Conservation (phyloP, 1,140 invertebrate genomes). For the Oppia nitens region DNA sequence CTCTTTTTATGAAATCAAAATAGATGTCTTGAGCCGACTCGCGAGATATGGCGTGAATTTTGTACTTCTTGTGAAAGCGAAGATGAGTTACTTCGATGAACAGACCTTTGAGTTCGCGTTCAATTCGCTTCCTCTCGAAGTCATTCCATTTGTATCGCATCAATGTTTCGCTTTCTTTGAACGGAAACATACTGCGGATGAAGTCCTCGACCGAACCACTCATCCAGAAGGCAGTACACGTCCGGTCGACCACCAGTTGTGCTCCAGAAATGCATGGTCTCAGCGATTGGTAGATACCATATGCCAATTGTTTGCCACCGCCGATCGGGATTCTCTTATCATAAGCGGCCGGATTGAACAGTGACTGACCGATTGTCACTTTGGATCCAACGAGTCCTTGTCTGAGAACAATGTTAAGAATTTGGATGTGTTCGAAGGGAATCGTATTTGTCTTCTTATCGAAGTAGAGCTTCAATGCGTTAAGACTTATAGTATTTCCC, state of each 20-base stretch:
- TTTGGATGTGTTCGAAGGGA: background rate
- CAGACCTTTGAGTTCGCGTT: conserved; percentile 17
- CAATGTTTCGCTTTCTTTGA: background rate
- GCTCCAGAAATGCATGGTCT: conserved; percentile 3
- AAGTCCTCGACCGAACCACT: background rate
- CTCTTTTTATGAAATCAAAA: conserved; percentile 14
- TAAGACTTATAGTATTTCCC: background rate
- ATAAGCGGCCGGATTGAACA: background rate
- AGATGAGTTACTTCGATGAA: conserved; percentile 18
- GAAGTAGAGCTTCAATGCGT: background rate
- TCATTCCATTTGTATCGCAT: conserved; percentile 4
- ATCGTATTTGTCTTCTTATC: background rate
- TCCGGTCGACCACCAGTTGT: conserved; percentile 10
- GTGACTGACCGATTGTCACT: background rate
- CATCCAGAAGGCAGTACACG: conserved; percentile 6
- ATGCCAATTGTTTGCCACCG: conserved; percentile 2
- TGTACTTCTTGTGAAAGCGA: conserved; percentile 15
- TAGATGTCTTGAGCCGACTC: conserved; percentile 11
- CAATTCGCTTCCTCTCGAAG: conserved; percentile 3
- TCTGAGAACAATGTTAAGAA: background rate
- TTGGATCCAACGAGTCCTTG: background rate
- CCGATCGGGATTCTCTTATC: conserved; percentile 1
- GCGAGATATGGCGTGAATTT: conserved; percentile 14
- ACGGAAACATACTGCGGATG: background rate
- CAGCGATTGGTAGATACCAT: conserved; percentile 8